Base-by-base conservation (phyloP, 2,113 vertebrate species). In the Stegostoma tigrinum region DNA sequence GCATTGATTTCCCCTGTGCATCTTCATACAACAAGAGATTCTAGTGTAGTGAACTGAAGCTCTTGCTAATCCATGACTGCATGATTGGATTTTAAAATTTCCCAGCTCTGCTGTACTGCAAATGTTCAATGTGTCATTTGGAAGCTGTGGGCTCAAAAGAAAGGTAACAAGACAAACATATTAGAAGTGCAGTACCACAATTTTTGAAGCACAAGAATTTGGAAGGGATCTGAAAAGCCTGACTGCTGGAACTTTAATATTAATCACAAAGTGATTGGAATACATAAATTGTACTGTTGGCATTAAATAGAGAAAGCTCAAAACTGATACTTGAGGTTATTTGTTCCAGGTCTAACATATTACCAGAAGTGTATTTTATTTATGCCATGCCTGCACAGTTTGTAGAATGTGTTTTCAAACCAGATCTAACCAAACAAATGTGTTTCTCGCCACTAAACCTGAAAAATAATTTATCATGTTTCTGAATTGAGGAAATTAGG, bases 31-130 rank as follows among this genome's bases (percentile, higher is more conserved):
- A 75, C 24, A 52, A 95, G 68, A 34, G 42, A 95, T 72, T 27
- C 94, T 68, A 72, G 68, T 95, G 42, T 45, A 95, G 21, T 95
- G 67, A 48, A 52, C 42, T 48, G 38, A 52, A 72, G 45, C 72
- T n/a, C 30, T 61, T 42, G 23, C 0, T 52, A 75, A 72, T 70
- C 93, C 66, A 70, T 68, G n/a, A 10, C 8, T 94, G n/a, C 91
- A 94, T 95, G 68, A 95, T 95, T 72, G 67, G 66, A 95, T 95
- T 95, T 95, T 30, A 45, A 95, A 95, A 72, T 72, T 72, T 72
- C 42, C 94, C 67, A 48, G 48, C 8, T 55, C 86, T 90, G 87
- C 52, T 61, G 87, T 52, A 34, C 1, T 5, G 87, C 52, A 90
- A 90, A 90, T 61, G 30, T 34, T 83, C 38, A 93, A 93, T n/a